Conservation (phyloP, 2,113 vertebrate genomes). For the Brachyhypopomus gauderio region DNA sequence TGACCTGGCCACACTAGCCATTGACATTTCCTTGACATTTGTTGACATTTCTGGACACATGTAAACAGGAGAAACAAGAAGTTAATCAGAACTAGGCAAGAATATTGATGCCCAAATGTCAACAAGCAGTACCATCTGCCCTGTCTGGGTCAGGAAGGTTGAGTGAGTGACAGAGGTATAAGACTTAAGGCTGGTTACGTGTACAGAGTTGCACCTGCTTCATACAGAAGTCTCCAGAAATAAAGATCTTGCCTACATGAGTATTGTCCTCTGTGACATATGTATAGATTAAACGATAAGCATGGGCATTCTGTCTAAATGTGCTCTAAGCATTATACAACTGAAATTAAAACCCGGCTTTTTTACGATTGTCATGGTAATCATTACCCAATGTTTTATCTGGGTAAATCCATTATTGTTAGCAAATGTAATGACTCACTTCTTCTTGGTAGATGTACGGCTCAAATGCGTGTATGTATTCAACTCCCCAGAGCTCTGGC, state of each 20-base stretch:
- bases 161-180: neutral
- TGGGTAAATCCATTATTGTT: slow-evolving; percentile 58
- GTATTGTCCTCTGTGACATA: slow-evolving; percentile 21
- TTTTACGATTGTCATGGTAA: slow-evolving; percentile 58
- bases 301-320: slow-evolving; percentile 56
- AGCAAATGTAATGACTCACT: slow-evolving; percentile 62
- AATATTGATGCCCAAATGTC: slow-evolving; percentile 68
- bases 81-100: slow-evolving; percentile 59
- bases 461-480: slow-evolving; percentile 40
- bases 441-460: slow-evolving; percentile 17
- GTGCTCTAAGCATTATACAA: slow-evolving; percentile 52
- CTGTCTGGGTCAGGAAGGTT: slow-evolving; percentile 34
- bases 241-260: slow-evolving; percentile 6
- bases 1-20: slow-evolving; percentile 55
- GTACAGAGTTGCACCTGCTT: neutral
- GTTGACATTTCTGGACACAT: slow-evolving; percentile 73
- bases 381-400: slow-evolving; percentile 61
- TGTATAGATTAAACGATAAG: slow-evolving; percentile 3
- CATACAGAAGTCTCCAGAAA: neutral
- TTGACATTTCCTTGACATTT: slow-evolving; percentile 79
- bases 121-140: slow-evolving; percentile 69
- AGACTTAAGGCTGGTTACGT: neutral
- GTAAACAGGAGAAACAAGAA: slow-evolving; percentile 62
- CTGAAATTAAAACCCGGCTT: slow-evolving; percentile 61
- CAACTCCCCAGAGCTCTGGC: slow-evolving; percentile 32